Percentiles rank a stretch among this genome's conserved stretches.
Conservation (phyloP, 2,797 vertebrate species). For the Eospalax fontanierii region DNA sequence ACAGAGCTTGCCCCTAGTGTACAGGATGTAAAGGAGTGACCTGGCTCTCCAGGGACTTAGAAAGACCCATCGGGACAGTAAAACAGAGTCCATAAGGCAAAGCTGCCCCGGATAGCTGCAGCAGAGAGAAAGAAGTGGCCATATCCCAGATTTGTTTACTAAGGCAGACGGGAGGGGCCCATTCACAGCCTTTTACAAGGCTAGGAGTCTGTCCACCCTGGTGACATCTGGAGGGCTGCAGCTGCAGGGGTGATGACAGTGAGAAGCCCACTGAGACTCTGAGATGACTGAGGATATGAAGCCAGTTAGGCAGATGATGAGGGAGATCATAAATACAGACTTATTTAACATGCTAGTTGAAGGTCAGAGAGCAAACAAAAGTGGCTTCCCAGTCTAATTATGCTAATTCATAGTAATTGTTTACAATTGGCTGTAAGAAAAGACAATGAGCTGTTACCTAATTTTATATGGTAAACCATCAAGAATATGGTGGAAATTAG, state of each 20-base stretch:
- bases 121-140: background rate
- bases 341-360: background rate
- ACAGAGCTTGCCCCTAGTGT: background rate
- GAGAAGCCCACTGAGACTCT: background rate
- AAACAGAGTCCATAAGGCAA: rapidly evolving
- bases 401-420: background rate
- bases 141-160: background rate
- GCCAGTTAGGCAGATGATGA: background rate
- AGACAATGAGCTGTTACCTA: background rate
- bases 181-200: background rate
- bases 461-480: conserved; percentile 16
- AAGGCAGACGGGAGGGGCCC: background rate
- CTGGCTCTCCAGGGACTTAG: too few species aligned
- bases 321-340: background rate
- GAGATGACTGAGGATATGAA: background rate
- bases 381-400: background rate
- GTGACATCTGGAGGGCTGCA: rapidly evolving
- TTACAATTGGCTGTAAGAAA: conserved; percentile 28
- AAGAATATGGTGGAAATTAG: background rate
- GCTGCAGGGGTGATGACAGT: background rate
- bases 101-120: background rate
- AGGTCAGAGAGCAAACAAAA: conserved; percentile 6
- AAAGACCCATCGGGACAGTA: background rate
- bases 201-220: background rate
- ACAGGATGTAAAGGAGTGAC: background rate